Percentiles rank a stretch among this genome's conserved stretches.
These are phyloP conservation scores for Cynaeus angustus DNA, from an alignment of 2,888 invertebrate genomes.

Conservation along the genomic window DNA sequence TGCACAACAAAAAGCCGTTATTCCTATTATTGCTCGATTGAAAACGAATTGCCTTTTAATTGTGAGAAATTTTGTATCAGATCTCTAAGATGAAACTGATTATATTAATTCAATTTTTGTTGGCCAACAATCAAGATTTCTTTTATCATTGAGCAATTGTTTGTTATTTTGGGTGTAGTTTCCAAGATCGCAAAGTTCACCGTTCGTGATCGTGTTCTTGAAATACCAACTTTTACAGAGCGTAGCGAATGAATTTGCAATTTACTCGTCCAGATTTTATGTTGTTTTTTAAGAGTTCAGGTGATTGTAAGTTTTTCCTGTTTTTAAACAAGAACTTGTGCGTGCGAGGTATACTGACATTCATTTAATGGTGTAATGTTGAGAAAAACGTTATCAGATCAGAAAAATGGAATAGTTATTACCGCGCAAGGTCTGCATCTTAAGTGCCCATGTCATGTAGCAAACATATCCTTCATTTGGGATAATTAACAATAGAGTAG, in stretches of 20 bases:
- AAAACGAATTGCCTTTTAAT: slow-evolving; percentile 7
- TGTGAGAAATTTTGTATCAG: slow-evolving; percentile 27
- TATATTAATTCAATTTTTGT: no score
- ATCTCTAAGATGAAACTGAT: not conserved
- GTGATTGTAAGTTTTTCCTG: slow-evolving; percentile 17
- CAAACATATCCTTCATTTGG: slow-evolving; percentile 21
- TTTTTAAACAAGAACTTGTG: not conserved
- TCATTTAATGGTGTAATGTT: slow-evolving; percentile 23
- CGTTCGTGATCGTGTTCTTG: no score
- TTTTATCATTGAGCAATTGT: not conserved
- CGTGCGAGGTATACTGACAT: not conserved
- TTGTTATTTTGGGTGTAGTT: no score
- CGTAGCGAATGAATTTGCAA: no score
- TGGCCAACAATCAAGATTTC: not conserved
- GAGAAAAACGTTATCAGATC: slow-evolving; percentile 31
- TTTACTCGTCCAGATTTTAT: no score
- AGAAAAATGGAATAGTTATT: slow-evolving; percentile 15
- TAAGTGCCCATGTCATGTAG: slow-evolving; percentile 24
- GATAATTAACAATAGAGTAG: slow-evolving; percentile 16
- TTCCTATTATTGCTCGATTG: not conserved
- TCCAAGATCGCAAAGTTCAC: no score
- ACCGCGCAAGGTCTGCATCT: slow-evolving; percentile 24
- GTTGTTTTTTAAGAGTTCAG: no score
- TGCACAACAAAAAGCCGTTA: slow-evolving; percentile 17
- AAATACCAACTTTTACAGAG: not conserved